These are phyloP conservation scores for Megalops atlanticus DNA, from an alignment of 2,113 vertebrate species.

Conservation along the genomic window DNA sequence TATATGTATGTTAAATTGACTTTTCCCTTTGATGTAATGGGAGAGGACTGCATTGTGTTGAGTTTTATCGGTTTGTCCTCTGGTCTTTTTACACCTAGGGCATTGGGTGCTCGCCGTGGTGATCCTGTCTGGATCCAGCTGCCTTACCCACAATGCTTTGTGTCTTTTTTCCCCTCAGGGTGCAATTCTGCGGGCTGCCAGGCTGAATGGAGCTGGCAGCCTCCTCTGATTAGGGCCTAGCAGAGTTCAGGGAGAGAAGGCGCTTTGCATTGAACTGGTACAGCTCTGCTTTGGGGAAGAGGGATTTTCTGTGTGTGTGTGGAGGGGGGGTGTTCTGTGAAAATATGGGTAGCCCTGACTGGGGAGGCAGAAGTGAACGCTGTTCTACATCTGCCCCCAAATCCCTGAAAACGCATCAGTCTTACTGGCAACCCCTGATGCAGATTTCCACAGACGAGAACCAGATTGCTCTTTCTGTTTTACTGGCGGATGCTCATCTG, in stretches of 20 bases:
- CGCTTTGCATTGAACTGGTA: not conserved
- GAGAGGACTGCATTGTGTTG: not conserved
- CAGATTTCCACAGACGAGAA: no score
- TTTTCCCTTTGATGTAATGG: not conserved
- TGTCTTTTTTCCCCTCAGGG: not conserved
- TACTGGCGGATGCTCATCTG: no score
- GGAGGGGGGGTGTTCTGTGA: not conserved
- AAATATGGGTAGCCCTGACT: not conserved
- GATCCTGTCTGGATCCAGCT: not conserved
- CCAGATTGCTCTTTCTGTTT: no score
- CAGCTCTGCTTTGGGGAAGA: no score
- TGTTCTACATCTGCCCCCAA: no score
- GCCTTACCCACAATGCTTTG: not conserved
- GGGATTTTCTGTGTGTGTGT: no score
- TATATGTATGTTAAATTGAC: not conserved
- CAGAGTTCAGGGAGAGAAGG: not conserved
- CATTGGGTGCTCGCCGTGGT: not conserved
- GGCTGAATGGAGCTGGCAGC: not conserved
- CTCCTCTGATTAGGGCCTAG: not conserved
- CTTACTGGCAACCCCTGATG: no score
- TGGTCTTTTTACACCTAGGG: not conserved
- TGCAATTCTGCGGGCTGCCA: not conserved
- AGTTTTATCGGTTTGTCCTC: no score
- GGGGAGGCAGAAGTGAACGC: not conserved
- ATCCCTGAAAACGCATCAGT: no score